phyloP scores from a whole-genome alignment of 1,140 invertebrate genomes.

The Teleogryllus occipitalis region DNA sequence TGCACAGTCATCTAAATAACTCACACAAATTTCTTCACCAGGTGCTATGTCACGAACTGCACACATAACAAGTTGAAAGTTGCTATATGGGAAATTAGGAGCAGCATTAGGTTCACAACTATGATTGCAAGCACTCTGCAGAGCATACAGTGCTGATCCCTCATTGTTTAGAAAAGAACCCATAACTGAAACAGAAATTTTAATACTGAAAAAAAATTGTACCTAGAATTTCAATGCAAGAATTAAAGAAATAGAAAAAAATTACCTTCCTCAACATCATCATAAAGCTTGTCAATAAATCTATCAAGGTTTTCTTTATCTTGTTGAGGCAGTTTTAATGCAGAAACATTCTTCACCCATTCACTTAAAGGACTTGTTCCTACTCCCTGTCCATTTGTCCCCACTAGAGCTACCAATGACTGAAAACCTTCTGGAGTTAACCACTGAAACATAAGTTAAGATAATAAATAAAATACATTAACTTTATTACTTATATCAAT shows the following conservation, averaged over 20 bases:
- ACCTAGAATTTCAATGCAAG: too few species aligned
- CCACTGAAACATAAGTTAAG: constrained; percentile 51
- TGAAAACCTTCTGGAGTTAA: constrained; percentile 80
- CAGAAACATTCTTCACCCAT: constrained; percentile 72
- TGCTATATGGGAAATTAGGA: constrained; percentile 75
- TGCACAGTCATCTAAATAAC: constrained; percentile 82
- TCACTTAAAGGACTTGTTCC: constrained; percentile 79
- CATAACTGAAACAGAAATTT: constrained; percentile 49
- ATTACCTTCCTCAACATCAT: constrained; percentile 71
- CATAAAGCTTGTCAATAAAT: constrained; percentile 75
- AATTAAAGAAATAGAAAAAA: neutral
- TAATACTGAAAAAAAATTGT: neutral
- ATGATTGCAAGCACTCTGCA: constrained; percentile 86
- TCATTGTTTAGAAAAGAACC: constrained; percentile 88
- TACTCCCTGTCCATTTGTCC: constrained; percentile 90
- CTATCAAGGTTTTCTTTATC: constrained; percentile 59
- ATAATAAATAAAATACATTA: too few species aligned
- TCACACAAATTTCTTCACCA: constrained; percentile 85
- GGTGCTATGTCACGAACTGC: constrained; percentile 64
- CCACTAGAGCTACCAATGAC: constrained; percentile 77
- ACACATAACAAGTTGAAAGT: constrained; percentile 66
- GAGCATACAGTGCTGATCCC: constrained; percentile 77
- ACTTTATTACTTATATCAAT: too few species aligned
- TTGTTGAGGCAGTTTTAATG: constrained; percentile 52
- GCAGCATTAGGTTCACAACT: constrained; percentile 85